A percentile compares a stretch with the other conserved stretches of the same genome.
These are phyloP conservation scores for Decapterus maruadsi DNA, from an alignment of 2,797 vertebrate species.

Conservation along the genomic window DNA sequence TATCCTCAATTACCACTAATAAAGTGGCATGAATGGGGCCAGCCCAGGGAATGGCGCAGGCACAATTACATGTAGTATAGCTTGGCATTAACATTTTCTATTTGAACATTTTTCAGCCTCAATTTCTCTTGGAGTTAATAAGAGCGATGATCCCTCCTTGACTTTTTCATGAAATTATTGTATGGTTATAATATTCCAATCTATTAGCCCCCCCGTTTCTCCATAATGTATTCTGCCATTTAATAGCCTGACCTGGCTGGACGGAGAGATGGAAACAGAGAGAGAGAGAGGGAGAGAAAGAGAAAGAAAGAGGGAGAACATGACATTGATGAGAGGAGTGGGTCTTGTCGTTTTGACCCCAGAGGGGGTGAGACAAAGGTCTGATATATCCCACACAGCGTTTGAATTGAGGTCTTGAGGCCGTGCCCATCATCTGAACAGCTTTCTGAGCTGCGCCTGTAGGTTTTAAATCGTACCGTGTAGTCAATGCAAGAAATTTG, in stretches of 20 bases:
- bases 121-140: constrained; percentile 99
- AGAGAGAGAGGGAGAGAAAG: constrained; percentile 47
- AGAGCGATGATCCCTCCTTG: constrained; percentile 98
- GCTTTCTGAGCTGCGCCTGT: constrained; percentile 27
- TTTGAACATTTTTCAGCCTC: constrained; percentile 99
- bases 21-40: constrained; percentile 96
- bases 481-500: background rate
- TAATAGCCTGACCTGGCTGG: constrained; percentile 92
- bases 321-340: constrained; percentile 79
- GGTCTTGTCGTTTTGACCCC: constrained; percentile 82
- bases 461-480: constrained; percentile 21
- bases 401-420: constrained; percentile 79
- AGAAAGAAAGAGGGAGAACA: constrained; percentile 54
- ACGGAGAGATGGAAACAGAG: constrained; percentile 64
- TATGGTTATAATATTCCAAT: constrained; percentile 99
- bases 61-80: constrained; percentile 96
- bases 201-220: constrained; percentile 90
- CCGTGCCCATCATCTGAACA: constrained; percentile 74
- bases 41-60: constrained; percentile 91
- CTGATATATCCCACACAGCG: constrained; percentile 70
- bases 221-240: constrained; percentile 98
- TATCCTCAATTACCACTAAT: constrained; percentile 99
- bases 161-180: constrained; percentile 99
- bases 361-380: constrained; percentile 81
- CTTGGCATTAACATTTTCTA: constrained; percentile 99